Conservation (phyloP, 92 coral and sea anemone species). For the Phenganax marumi region DNA sequence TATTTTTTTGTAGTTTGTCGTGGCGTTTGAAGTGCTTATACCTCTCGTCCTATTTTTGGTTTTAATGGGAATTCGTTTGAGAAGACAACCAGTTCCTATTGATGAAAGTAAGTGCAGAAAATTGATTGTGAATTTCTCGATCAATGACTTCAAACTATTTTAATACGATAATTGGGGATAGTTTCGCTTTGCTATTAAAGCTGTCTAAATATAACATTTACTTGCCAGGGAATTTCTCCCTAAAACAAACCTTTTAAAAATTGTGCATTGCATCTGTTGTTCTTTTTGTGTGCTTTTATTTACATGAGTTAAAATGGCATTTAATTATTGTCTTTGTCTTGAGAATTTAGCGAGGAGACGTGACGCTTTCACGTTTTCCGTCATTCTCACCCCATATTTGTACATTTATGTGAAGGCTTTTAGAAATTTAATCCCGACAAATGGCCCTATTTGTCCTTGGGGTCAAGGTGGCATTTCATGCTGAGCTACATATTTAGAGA, state of each 20-base stretch:
- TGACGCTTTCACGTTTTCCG: background rate
- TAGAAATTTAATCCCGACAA: too few relatives aligned
- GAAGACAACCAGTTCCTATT: constrained; percentile 79
- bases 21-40: constrained; percentile 76
- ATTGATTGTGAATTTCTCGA: background rate
- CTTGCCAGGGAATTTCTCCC: background rate
- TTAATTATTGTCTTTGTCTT: background rate
- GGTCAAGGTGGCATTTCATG: too few relatives aligned
- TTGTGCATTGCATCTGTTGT: background rate
- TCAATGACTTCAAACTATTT: background rate
- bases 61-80: constrained; percentile 88
- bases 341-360: background rate
- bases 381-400: background rate
- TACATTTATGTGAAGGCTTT: too few relatives aligned
- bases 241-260: background rate
- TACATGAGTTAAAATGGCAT: background rate
- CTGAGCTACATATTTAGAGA: too few relatives aligned
- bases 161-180: background rate
- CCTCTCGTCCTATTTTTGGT: constrained; percentile 90
- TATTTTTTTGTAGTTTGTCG: constrained; percentile 69
- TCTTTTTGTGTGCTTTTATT: background rate
- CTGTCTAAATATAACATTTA: background rate
- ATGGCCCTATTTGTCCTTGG: too few relatives aligned
- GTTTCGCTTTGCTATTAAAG: background rate
- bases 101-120: constrained; percentile 68